A percentile compares a stretch with the other conserved stretches of the same genome.
These are phyloP conservation scores for Perizoma affinitatum DNA, from an alignment of 2,888 invertebrate species.

Conservation along the genomic window DNA sequence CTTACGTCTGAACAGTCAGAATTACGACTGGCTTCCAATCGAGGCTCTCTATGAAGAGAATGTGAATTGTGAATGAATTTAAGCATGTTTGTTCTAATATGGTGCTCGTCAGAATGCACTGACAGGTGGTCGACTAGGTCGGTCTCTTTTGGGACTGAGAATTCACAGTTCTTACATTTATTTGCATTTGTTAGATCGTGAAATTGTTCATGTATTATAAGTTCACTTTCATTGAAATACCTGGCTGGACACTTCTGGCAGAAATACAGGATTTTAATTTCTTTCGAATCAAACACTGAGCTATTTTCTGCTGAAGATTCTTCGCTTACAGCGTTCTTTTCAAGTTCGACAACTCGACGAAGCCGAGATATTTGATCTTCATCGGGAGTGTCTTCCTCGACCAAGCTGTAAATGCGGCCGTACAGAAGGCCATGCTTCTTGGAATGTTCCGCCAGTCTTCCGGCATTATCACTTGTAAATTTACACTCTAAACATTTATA, in stretches of 20 bases:
- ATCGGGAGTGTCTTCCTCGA: conserved; percentile 86
- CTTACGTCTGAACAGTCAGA: conserved; percentile 57
- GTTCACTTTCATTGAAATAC: conserved; percentile 90
- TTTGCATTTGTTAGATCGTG: conserved; percentile 86
- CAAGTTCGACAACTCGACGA: conserved; percentile 68
- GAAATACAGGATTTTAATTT: conserved; percentile 85
- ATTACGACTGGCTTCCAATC: conserved; percentile 72
- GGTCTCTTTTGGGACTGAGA: conserved; percentile 88
- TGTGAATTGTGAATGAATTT: conserved; percentile 87
- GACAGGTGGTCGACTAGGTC: conserved; percentile 87
- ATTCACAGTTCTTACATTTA: conserved; percentile 91
- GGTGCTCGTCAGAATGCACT: conserved; percentile 91
- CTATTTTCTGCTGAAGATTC: conserved; percentile 57
- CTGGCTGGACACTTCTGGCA: conserved; percentile 93
- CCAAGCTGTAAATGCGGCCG: conserved; percentile 88
- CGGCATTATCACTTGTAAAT: conserved; percentile 90
- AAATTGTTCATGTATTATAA: conserved; percentile 88
- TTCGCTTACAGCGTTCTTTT: conserved; percentile 56
- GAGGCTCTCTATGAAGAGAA: conserved; percentile 86
- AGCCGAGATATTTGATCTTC: conserved; percentile 85
- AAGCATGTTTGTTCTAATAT: conserved; percentile 89
- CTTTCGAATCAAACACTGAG: conserved; percentile 49
- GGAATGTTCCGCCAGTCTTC: conserved; percentile 87
- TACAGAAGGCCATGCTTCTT: conserved; percentile 90
- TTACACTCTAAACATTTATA: conserved; percentile 91